Percentiles rank a stretch among this genome's conserved stretches.
Evolutionary conservation across 1,140 invertebrate genomes (phyloP).

Genomic region (Zaprionus africanus): DNA sequence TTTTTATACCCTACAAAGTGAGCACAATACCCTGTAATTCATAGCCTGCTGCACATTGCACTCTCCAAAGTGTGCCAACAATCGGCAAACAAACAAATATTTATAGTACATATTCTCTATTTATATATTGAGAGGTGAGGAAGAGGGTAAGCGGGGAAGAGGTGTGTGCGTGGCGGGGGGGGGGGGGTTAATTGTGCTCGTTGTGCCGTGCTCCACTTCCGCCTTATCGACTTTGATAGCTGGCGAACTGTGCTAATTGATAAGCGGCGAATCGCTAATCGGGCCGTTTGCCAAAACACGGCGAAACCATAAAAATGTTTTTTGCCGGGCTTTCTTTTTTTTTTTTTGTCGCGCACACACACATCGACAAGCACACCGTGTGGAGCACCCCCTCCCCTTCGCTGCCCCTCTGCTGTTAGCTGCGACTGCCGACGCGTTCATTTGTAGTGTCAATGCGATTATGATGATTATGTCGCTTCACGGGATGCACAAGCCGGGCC

Average conservation of each 20-base stretch:
- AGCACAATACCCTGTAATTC: no score
- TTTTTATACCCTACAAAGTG: no score
- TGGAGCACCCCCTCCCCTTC: not conserved
- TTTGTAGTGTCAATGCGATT: conserved; percentile 73
- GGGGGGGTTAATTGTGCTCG: not conserved
- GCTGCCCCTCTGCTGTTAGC: not conserved
- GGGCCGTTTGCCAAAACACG: conserved; percentile 46
- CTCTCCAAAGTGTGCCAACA: no score
- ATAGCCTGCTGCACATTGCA: no score
- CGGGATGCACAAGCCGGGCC: conserved; percentile 32
- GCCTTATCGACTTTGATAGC: conserved; percentile 67
- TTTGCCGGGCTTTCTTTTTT: conserved; percentile 15
- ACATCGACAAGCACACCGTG: not conserved
- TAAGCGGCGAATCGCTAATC: conserved; percentile 60
- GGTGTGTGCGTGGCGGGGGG: not conserved
- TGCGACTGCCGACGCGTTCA: conserved; percentile 42
- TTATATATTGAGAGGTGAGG: no score
- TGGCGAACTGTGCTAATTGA: conserved; percentile 70
- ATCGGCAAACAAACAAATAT: no score
- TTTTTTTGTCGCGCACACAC: not conserved
- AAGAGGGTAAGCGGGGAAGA: not conserved
- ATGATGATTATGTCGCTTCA: conserved; percentile 71
- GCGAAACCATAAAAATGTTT: conserved; percentile 37
- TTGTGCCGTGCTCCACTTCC: conserved; percentile 24
- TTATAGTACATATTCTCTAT: no score